Percentiles rank a stretch among this genome's conserved stretches.
These are phyloP conservation scores for Pandemis heparana DNA, from an alignment of 2,888 invertebrate genomes.

Conservation along the genomic window DNA sequence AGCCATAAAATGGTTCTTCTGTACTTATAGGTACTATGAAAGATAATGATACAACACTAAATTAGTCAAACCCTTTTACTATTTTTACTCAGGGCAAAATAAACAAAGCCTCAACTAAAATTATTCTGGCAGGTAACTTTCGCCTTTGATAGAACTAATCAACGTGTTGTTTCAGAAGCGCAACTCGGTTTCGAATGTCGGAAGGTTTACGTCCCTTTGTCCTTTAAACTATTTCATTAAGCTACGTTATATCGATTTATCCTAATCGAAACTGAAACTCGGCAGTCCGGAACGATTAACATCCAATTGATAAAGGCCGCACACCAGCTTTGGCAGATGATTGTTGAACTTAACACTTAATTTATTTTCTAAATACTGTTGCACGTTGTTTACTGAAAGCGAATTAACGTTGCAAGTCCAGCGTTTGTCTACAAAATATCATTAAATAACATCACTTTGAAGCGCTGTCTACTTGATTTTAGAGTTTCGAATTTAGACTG, in stretches of 20 bases:
- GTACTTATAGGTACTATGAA: too few species aligned
- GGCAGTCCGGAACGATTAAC: constrained; percentile 3
- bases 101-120: neutral
- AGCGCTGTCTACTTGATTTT: too few species aligned
- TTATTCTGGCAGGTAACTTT: neutral
- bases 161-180: constrained; percentile 12
- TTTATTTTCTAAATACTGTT: constrained; percentile 4
- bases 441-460: too few species aligned
- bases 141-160: constrained; percentile 11
- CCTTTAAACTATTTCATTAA: constrained; percentile 26
- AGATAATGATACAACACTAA: too few species aligned
- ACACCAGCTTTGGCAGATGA: constrained; percentile 22
- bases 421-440: too few species aligned
- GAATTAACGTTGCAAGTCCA: too few species aligned
- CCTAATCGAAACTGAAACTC: constrained; percentile 22
- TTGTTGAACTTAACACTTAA: constrained; percentile 18
- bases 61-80: neutral
- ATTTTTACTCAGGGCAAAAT: neutral
- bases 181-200: neutral
- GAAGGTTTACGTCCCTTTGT: constrained; percentile 18
- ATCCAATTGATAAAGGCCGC: constrained; percentile 27
- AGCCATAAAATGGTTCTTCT: too few species aligned
- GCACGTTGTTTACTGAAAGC: too few species aligned
- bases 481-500: too few species aligned
- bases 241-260: constrained; percentile 27